Evolutionary conservation across 2,888 invertebrate species (phyloP), one percentile per base, ranked within the genome.

Genomic region (Diaperis boleti): DNA sequence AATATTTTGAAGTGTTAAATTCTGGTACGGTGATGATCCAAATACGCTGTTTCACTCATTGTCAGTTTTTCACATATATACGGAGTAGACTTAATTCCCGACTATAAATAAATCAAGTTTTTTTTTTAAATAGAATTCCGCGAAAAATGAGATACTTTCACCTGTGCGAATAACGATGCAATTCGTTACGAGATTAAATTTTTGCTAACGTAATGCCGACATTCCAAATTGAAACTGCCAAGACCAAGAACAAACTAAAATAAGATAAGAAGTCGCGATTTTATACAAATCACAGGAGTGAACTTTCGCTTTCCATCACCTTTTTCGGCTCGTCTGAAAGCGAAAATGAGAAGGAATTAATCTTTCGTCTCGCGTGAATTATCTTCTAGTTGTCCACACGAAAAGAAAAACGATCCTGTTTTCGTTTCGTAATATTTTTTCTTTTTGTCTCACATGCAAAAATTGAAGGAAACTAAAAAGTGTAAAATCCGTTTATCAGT

Each of bases 211-310:
- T 56, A 60, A 52, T 52, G 63, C 39, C 50, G 64, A 56, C 61
- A 55, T 57, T 66, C 44, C 62, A 66, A 68, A 64, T 66, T 66
- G 66, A 68, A 68, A 66, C 62, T 68, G 68, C 56, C 67, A 67
- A 41, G 49, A 49, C 55, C 67, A 67, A 50, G 60, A 67, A 65
- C 60, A 62, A 64, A 63, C 56, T 65, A 52, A 61, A 64, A 57
- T 64, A 59, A 65, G 67, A 67, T 64, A 67, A 64, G 62, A 55
- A 50, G 42, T 44, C 59, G 10, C 41, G 56, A 55, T 67, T 55
- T 65, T 65, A n/a, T n/a, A 67, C 64, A 65, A 65, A 67, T 67
- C 57, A 63, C 63, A 55, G 37, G 17, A 15, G 39, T 45, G 56
- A 57, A 50, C 54, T 55, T 41, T 41, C 56, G 52, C 44, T 64